A percentile compares a stretch with the other conserved stretches of the same genome.
These are phyloP conservation scores for Trematomus bernacchii DNA, from an alignment of 2,797 vertebrate species.

Conservation along the genomic window DNA sequence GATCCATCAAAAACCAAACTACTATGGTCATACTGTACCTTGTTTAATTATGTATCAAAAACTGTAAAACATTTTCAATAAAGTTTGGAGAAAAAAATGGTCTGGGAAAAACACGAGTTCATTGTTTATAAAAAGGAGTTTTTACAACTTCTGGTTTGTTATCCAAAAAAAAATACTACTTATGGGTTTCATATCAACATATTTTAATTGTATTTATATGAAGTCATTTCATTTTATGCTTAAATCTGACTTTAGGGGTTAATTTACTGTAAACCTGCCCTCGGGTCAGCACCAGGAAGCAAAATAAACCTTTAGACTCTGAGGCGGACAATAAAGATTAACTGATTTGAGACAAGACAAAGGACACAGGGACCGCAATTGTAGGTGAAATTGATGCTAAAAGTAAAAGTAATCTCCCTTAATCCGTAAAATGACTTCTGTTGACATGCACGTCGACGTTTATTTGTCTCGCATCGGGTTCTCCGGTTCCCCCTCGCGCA, in stretches of 20 bases:
- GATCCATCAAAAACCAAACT: no score
- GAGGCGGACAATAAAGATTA: no score
- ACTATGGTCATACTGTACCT: no score
- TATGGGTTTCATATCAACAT: accelerated
- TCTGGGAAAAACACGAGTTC: no score
- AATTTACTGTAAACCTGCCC: background rate
- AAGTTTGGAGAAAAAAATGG: no score
- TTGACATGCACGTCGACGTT: constrained; percentile 67
- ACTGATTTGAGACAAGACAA: no score
- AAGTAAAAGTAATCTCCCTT: background rate
- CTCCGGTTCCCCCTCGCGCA: constrained; percentile 34
- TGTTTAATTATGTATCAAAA: no score
- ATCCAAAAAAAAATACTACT: background rate
- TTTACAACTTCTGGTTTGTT: no score
- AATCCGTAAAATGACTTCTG: background rate
- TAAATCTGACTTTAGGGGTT: background rate
- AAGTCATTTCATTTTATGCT: background rate
- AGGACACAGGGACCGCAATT: background rate
- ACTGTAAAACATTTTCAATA: no score
- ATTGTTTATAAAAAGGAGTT: no score
- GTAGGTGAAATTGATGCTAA: background rate
- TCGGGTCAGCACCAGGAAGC: background rate
- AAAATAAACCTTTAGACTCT: background rate
- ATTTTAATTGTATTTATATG: no score
- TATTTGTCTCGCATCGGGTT: constrained; percentile 83